Evolutionary conservation across 2,113 vertebrate genomes (phyloP).

Genomic region (Cebus imitator): DNA sequence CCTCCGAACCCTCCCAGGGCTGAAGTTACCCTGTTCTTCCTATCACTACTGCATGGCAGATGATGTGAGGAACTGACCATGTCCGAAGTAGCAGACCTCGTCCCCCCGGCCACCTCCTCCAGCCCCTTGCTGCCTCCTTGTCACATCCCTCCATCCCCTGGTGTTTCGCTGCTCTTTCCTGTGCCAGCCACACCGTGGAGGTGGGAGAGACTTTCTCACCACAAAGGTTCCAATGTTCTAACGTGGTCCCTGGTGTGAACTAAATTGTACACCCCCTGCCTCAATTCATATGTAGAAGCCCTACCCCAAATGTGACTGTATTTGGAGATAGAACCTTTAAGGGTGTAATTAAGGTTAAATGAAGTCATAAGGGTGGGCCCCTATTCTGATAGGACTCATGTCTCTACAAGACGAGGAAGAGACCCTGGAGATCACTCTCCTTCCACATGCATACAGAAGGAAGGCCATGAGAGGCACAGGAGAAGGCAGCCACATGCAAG

Average conservation of each 20-base stretch:
- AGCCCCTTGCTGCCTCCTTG: no score
- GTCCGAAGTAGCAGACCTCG: accelerated
- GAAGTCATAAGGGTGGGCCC: background rate
- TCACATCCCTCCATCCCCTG: background rate
- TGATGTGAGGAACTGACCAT: background rate
- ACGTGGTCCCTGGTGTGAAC: background rate
- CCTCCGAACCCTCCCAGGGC: background rate
- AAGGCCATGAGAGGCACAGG: background rate
- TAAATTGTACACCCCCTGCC: background rate
- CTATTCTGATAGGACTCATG: background rate
- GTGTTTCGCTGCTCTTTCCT: background rate
- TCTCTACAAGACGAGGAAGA: background rate
- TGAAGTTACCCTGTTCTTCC: background rate
- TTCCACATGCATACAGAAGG: background rate
- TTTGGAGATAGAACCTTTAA: background rate
- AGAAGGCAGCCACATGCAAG: background rate
- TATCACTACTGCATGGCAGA: background rate
- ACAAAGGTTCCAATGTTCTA: background rate
- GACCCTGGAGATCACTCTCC: background rate
- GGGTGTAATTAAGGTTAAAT: background rate
- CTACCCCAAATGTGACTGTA: background rate
- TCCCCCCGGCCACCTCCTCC: background rate
- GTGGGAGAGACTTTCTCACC: background rate
- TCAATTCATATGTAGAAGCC: background rate
- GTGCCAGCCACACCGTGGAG: background rate